Percentiles rank a stretch among this genome's conserved stretches.
phyloP scores from a whole-genome alignment of 2,888 invertebrate species.

The Gerris lacustris region DNA sequence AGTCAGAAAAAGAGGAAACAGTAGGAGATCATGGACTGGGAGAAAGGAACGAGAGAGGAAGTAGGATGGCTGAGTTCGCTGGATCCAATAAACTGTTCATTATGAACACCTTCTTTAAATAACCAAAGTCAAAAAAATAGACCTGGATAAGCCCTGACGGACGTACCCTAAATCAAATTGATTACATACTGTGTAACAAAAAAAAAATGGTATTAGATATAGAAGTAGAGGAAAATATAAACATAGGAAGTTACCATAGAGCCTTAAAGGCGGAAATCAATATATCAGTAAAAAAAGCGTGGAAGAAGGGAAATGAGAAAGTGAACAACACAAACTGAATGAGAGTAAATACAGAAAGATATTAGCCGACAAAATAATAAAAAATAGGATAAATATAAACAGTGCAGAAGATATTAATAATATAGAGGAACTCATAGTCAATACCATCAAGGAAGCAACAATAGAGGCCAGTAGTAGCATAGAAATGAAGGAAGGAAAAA shows the following conservation, averaged over 20 bases:
- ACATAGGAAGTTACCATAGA: background rate
- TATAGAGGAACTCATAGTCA: background rate
- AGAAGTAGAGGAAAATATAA: constrained; percentile 4
- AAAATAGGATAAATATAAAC: background rate
- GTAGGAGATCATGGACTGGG: too few relatives aligned
- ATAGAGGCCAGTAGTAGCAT: background rate
- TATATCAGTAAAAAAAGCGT: background rate
- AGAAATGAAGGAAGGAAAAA: background rate
- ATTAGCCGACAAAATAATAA: background rate
- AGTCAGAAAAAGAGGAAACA: too few relatives aligned
- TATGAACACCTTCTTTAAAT: constrained; percentile 4
- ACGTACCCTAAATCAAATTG: constrained; percentile 2
- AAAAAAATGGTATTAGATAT: background rate
- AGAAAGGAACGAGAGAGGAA: background rate
- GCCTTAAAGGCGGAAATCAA: background rate
- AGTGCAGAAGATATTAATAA: background rate
- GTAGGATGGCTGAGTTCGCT: background rate
- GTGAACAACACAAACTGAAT: background rate
- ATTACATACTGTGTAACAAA: constrained; percentile 4
- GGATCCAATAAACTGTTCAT: background rate
- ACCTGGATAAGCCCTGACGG: constrained; percentile 9
- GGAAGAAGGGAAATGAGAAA: background rate
- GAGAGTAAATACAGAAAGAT: background rate
- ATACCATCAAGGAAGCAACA: background rate
- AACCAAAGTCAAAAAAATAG: background rate